A percentile compares a stretch with the other conserved stretches of the same genome.
phyloP scores from a whole-genome alignment of 2,888 invertebrate species.

The Panzeria rudis region DNA sequence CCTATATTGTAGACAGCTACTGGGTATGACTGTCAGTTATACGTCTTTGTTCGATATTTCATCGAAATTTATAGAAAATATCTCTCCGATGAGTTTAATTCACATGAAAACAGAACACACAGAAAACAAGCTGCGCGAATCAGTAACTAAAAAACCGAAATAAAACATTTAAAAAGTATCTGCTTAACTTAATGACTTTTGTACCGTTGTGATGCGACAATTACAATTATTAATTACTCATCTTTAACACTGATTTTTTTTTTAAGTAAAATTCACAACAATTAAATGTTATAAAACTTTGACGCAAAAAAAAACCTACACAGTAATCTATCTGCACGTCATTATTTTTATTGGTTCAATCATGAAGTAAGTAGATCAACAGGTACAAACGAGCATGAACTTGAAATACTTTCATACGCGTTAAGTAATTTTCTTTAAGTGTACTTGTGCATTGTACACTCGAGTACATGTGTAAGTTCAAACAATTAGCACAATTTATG shows the following conservation, averaged over 20 bases:
- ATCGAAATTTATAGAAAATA: too few species aligned
- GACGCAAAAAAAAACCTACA: neutral
- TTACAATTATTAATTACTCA: neutral
- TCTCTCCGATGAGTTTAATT: too few species aligned
- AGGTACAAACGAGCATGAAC: constrained; percentile 27
- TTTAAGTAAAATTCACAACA: neutral
- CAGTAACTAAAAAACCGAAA: too few species aligned
- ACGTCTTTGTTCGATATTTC: too few species aligned
- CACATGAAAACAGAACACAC: too few species aligned
- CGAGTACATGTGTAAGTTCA: constrained; percentile 6
- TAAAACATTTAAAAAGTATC: too few species aligned
- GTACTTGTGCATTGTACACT: constrained; percentile 2
- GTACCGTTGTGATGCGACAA: too few species aligned
- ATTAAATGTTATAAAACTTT: neutral
- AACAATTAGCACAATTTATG: constrained; percentile 30
- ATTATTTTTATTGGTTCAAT: constrained; percentile 5
- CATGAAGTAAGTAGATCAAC: constrained; percentile 21
- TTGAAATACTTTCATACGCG: constrained; percentile 32
- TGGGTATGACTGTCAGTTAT: too few species aligned
- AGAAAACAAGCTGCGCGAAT: too few species aligned
- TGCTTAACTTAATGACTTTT: too few species aligned
- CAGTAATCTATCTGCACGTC: neutral
- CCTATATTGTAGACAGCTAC: too few species aligned
- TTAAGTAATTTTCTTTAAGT: constrained; percentile 15
- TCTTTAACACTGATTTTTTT: neutral